These are phyloP conservation scores for Nomada fabriciana DNA, from an alignment of 2,888 invertebrate genomes.

Conservation along the genomic window DNA sequence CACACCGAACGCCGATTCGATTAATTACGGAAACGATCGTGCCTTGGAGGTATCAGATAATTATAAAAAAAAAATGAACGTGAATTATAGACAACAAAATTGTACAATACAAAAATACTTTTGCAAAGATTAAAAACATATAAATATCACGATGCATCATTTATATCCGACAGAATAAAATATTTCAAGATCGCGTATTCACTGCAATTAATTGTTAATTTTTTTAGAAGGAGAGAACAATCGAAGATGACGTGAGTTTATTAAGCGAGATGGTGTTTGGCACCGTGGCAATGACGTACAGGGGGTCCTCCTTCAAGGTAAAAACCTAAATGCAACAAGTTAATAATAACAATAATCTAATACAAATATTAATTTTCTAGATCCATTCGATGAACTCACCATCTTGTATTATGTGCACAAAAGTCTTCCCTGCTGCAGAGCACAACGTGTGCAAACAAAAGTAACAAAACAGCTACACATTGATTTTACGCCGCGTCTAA, in stretches of 20 bases:
- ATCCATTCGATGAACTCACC: slow-evolving; percentile 85
- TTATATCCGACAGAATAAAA: not conserved
- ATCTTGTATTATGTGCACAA: slow-evolving; percentile 83
- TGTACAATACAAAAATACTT: too few species aligned
- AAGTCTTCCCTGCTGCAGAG: slow-evolving; percentile 82
- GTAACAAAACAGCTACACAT: slow-evolving; percentile 59
- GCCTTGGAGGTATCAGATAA: slow-evolving; percentile 85
- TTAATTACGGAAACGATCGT: slow-evolving; percentile 87
- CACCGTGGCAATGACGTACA: slow-evolving; percentile 94
- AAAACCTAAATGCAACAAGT: not conserved
- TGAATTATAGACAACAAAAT: not conserved
- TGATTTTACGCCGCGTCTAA: slow-evolving; percentile 17
- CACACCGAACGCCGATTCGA: slow-evolving; percentile 84
- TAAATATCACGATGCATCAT: not conserved
- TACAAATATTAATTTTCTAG: slow-evolving; percentile 64
- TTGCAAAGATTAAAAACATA: not conserved
- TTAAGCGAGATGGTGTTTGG: slow-evolving; percentile 97
- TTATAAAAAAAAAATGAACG: not conserved
- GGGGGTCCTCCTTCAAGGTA: slow-evolving; percentile 94
- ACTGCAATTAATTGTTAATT: slow-evolving; percentile 9
- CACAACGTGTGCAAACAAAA: slow-evolving; percentile 75
- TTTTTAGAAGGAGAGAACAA: slow-evolving; percentile 60
- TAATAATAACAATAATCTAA: not conserved
- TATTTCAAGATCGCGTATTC: not conserved
- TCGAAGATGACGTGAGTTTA: slow-evolving; percentile 87